Percentiles rank a stretch among this genome's conserved stretches.
phyloP scores from a whole-genome alignment of 1,140 invertebrate genomes.

The Pseudomyrmex pallidus region DNA sequence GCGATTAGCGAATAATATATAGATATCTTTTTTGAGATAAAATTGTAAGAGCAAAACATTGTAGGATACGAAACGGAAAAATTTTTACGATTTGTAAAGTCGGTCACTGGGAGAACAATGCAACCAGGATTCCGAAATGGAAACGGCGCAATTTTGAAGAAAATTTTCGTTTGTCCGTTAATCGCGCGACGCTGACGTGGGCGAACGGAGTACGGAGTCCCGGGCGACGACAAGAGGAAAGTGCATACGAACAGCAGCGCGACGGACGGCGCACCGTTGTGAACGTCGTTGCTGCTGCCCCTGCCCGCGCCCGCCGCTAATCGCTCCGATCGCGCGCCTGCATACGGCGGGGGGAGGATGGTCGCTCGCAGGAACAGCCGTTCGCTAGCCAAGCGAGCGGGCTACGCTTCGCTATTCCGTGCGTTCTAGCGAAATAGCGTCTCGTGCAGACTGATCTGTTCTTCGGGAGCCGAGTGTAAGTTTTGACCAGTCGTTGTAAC shows the following conservation, averaged over 20 bases:
- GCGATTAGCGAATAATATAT: too few relatives aligned
- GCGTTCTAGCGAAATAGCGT: constrained; percentile 80
- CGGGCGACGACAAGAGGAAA: background rate
- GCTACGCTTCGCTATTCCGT: constrained; percentile 80
- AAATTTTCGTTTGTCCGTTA: constrained; percentile 19
- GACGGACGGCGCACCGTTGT: constrained; percentile 23
- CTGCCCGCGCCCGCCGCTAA: constrained; percentile 32
- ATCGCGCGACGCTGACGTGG: background rate
- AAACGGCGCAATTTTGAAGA: constrained; percentile 1
- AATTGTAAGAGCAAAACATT: background rate
- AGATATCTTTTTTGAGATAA: background rate
- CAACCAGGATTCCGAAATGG: background rate
- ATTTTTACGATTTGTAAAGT: too few relatives aligned
- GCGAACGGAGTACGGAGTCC: too few relatives aligned
- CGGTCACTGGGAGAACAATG: background rate
- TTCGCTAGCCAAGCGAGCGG: constrained; percentile 71
- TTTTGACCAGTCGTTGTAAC: constrained; percentile 30
- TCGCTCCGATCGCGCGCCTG: constrained; percentile 47
- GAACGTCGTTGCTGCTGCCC: background rate
- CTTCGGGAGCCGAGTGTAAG: constrained; percentile 80
- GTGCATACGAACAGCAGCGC: constrained; percentile 21
- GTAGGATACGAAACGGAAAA: too few relatives aligned
- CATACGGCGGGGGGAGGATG: constrained; percentile 78
- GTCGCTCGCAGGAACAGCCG: constrained; percentile 81
- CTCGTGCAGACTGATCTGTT: constrained; percentile 80